These are phyloP conservation scores for Phyllostomus discolor DNA, from an alignment of 2,113 vertebrate species.

Conservation along the genomic window DNA sequence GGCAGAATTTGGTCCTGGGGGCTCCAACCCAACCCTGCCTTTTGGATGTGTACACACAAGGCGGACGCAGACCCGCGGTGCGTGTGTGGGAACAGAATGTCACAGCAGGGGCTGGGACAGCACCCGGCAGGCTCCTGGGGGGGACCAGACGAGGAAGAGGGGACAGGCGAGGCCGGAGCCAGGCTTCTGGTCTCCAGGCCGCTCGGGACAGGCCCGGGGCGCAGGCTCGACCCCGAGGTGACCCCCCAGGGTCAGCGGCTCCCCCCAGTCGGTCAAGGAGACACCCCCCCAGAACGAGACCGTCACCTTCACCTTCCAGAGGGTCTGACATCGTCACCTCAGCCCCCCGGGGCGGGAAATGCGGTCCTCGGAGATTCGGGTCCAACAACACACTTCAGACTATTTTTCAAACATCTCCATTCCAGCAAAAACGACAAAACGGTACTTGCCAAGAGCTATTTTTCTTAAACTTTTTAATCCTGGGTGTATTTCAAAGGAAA, in stretches of 20 bases:
- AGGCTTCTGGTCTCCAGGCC: accelerated
- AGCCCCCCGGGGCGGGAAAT: background rate
- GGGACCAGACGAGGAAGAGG: background rate
- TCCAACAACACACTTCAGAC: conserved; percentile 25
- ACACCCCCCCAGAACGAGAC: background rate
- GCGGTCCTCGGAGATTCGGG: background rate
- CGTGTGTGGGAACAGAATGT: background rate
- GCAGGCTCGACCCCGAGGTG: background rate
- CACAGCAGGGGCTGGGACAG: background rate
- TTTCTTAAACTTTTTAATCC: conserved; percentile 69
- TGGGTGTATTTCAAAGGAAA: conserved; percentile 66
- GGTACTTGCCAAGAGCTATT: conserved; percentile 52
- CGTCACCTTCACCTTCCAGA: background rate
- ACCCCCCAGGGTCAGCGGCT: background rate
- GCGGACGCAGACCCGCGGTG: background rate
- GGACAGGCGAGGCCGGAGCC: background rate
- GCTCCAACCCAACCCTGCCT: background rate
- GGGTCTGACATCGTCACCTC: background rate
- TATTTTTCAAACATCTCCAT: conserved; percentile 55
- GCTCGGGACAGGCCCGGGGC: background rate
- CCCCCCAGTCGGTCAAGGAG: background rate
- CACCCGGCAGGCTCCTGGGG: background rate
- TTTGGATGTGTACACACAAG: background rate
- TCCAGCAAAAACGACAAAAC: conserved; percentile 43
- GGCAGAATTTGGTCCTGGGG: background rate